A percentile compares a stretch with the other conserved stretches of the same genome.
Evolutionary conservation across 2,888 invertebrate species (phyloP).

Genomic region (Eustalomyia histrio): DNA sequence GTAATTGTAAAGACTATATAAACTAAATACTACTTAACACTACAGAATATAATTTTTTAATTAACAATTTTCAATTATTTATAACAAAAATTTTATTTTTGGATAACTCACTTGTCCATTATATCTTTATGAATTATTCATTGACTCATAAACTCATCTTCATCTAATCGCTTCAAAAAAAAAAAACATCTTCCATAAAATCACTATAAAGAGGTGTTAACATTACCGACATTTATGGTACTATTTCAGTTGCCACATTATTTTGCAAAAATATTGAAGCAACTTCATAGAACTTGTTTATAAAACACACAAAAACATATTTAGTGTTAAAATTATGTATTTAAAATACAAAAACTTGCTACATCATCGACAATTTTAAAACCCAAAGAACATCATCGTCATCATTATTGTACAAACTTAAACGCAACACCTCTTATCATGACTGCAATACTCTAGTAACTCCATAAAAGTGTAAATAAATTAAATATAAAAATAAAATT

Average conservation of each 20-base stretch:
- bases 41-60: no score
- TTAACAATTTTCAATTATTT: no score
- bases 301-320: not conserved
- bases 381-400: conserved; percentile 26
- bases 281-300: conserved; percentile 24
- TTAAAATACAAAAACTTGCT: conserved; percentile 14
- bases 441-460: conserved; percentile 20
- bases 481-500: conserved; percentile 16
- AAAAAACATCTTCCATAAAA: not conserved
- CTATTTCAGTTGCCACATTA: conserved; percentile 49
- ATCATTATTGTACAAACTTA: conserved; percentile 14
- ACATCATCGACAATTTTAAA: conserved; percentile 26
- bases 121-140: no score
- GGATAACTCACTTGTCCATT: no score
- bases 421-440: conserved; percentile 47
- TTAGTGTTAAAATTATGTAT: not conserved
- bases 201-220: conserved; percentile 58
- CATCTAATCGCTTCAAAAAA: no score
- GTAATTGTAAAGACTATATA: no score
- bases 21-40: no score
- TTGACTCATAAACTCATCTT: no score
- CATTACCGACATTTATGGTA: conserved; percentile 49
- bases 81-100: no score
- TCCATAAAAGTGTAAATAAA: conserved; percentile 18
- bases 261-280: not conserved